phyloP scores from a whole-genome alignment of 2,113 vertebrate genomes.

The Pseudopipra pipra region DNA sequence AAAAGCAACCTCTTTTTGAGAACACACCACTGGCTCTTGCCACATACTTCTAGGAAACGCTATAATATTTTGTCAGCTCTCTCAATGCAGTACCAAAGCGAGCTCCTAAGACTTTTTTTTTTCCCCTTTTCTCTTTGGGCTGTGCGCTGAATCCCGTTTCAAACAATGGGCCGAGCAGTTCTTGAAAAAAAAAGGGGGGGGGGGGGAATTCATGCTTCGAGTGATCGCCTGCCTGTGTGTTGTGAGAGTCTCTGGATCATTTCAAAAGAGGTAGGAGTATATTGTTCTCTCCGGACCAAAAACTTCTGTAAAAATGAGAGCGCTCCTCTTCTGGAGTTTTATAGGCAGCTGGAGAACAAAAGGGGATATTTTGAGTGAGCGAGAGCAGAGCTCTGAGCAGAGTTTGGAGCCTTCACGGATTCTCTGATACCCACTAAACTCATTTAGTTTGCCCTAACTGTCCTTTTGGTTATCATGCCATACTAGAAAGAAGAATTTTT shows the following conservation, averaged over 20 bases:
- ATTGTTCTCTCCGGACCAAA: slow-evolving; percentile 3
- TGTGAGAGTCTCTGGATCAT: not conserved
- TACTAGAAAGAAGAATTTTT: not conserved
- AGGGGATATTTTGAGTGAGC: not conserved
- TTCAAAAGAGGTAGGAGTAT: not conserved
- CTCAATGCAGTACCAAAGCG: not conserved
- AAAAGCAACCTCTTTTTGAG: not conserved
- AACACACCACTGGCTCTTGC: not conserved
- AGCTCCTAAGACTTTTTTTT: not conserved
- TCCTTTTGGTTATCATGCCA: not conserved
- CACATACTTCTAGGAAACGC: not conserved
- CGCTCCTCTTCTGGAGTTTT: slow-evolving; percentile 25
- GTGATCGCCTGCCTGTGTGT: not conserved
- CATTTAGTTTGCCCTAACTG: not conserved
- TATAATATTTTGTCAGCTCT: slow-evolving; percentile 30
- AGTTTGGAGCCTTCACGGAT: not conserved
- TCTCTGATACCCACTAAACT: not conserved
- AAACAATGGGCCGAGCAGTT: slow-evolving; percentile 12
- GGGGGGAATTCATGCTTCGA: not conserved
- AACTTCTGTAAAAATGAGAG: not conserved
- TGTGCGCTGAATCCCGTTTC: not conserved
- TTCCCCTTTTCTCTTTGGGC: not conserved
- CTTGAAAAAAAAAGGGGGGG: not conserved
- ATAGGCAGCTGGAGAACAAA: slow-evolving; percentile 38
- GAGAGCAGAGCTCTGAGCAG: not conserved